These are phyloP conservation scores for Malacoraja senta DNA, from an alignment of 2,797 vertebrate genomes.

Conservation along the genomic window DNA sequence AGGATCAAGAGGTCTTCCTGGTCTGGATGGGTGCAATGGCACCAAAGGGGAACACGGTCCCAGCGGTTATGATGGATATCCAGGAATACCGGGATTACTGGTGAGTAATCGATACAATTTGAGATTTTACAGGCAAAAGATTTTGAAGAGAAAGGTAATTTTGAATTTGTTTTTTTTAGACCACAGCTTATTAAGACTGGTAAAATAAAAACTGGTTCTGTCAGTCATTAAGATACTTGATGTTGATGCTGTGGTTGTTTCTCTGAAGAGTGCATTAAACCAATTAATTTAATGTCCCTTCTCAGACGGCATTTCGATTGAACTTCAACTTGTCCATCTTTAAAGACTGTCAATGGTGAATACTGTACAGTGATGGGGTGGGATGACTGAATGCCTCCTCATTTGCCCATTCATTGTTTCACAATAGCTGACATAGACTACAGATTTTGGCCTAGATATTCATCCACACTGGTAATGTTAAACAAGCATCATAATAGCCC, in stretches of 20 bases:
- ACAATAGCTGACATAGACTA: background rate
- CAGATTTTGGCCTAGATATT: background rate
- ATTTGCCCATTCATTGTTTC: background rate
- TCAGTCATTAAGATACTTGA: background rate
- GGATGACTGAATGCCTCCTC: too few species aligned
- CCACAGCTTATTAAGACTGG: background rate
- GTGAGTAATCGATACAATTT: conserved; percentile 54
- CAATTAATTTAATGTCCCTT: background rate
- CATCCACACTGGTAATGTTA: too few species aligned
- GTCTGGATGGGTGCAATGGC: conserved; percentile 81
- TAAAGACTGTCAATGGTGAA: background rate
- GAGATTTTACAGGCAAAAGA: background rate
- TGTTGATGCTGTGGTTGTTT: background rate
- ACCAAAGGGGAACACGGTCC: conserved; percentile 63
- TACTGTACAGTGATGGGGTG: too few species aligned
- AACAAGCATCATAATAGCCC: too few species aligned
- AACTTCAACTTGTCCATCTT: background rate
- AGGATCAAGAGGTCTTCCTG: conserved; percentile 69
- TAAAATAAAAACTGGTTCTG: background rate
- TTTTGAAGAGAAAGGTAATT: too few species aligned
- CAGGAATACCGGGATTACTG: conserved; percentile 61
- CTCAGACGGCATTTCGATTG: background rate
- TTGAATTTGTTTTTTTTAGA: background rate
- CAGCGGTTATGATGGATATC: conserved; percentile 53
- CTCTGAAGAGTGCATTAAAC: background rate